Percentiles rank a stretch among this genome's conserved stretches.
phyloP scores from a whole-genome alignment of 2,888 invertebrate species.

The Coleophora flavipennella region DNA sequence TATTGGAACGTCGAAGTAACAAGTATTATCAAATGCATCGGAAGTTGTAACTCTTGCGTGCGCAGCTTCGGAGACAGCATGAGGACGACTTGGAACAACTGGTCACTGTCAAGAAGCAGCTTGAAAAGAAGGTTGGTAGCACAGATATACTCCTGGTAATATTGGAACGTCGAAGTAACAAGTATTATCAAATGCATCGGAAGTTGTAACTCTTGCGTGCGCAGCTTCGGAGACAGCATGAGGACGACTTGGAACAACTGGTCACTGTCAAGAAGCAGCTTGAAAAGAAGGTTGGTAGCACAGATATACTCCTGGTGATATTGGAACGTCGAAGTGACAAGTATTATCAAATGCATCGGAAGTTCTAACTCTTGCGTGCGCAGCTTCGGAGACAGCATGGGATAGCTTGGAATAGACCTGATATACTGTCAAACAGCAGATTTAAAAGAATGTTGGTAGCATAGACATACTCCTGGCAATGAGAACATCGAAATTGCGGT shows the following conservation, averaged over 20 bases:
- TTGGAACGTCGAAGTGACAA: too few species aligned
- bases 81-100: constrained; percentile 95
- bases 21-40: constrained; percentile 84
- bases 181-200: constrained; percentile 81
- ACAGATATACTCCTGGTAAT: too few species aligned
- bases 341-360: constrained; percentile 84
- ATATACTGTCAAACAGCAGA: constrained; percentile 91
- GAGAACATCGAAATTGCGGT: too few species aligned
- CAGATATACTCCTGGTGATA: too few species aligned
- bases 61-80: constrained; percentile 90
- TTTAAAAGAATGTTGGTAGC: constrained; percentile 91
- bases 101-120: constrained; percentile 89
- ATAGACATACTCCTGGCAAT: too few species aligned
- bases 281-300: constrained; percentile 89
- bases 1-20: too few species aligned
- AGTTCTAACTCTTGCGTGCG: constrained; percentile 88
- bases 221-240: constrained; percentile 90
- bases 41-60: constrained; percentile 88
- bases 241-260: constrained; percentile 92
- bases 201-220: constrained; percentile 90
- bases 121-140: constrained; percentile 91
- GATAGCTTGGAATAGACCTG: constrained; percentile 93
- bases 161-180: too few species aligned
- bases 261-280: constrained; percentile 92
- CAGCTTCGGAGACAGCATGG: constrained; percentile 90